These are phyloP conservation scores for Elysia crispata DNA, from an alignment of 2,888 invertebrate genomes.

Conservation along the genomic window DNA sequence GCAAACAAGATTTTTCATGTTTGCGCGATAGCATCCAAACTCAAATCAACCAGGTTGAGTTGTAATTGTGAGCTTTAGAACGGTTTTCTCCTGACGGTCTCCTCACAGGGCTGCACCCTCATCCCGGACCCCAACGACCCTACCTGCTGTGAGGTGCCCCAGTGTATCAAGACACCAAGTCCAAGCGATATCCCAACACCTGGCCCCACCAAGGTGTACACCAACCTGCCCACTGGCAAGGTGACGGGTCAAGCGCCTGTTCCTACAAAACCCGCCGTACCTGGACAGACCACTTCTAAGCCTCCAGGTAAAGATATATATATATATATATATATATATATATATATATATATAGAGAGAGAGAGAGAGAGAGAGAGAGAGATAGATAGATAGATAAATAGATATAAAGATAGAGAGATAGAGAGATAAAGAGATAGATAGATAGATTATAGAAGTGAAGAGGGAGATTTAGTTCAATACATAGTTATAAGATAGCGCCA, in stretches of 20 bases:
- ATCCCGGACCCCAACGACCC: constrained; percentile 65
- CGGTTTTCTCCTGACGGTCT: no score
- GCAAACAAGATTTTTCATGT: no score
- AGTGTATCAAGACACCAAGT: constrained; percentile 53
- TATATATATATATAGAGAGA: not conserved
- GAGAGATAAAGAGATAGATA: no score
- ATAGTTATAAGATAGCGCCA: no score
- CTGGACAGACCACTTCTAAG: constrained; percentile 49
- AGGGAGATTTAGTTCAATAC: no score
- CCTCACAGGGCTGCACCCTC: constrained; percentile 56
- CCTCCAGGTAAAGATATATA: constrained; percentile 50
- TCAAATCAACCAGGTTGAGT: no score
- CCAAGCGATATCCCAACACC: not conserved
- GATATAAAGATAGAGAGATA: no score
- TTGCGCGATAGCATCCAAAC: no score
- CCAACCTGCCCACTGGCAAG: constrained; percentile 35
- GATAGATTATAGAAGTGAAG: no score
- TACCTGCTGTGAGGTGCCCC: constrained; percentile 62
- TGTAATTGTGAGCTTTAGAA: no score
- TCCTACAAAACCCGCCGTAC: constrained; percentile 4
- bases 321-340: not conserved
- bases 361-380: no score
- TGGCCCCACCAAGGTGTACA: constrained; percentile 31
- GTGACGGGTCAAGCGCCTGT: not conserved
- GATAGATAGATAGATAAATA: no score